Evolutionary conservation across 2,797 vertebrate species (phyloP).

Genomic region (Psittacula echo): DNA sequence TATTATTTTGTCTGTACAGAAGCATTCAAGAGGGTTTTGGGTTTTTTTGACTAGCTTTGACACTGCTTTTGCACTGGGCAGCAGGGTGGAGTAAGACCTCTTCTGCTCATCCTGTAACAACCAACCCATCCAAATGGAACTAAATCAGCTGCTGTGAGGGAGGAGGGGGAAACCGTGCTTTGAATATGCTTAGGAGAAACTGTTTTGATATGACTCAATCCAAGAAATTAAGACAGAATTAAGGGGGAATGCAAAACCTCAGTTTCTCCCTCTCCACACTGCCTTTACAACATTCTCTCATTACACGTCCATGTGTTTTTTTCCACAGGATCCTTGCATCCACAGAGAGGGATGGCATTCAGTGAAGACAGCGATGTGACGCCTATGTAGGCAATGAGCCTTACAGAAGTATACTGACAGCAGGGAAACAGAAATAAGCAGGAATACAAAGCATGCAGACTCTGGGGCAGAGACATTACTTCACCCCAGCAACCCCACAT

Average conservation of each 20-base stretch:
- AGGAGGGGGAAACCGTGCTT: neutral
- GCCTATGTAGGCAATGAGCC: neutral
- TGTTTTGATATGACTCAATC: neutral
- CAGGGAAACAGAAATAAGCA: neutral
- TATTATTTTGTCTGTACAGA: neutral
- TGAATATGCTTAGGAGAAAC: neutral
- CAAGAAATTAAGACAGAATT: neutral
- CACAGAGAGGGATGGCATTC: neutral
- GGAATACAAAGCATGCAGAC: neutral
- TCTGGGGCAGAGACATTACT: neutral
- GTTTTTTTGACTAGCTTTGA: neutral
- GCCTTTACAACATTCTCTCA: neutral
- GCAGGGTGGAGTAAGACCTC: neutral
- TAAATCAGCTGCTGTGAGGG: neutral
- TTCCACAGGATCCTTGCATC: neutral
- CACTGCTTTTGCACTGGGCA: neutral
- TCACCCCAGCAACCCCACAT: accelerated
- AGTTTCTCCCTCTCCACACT: neutral
- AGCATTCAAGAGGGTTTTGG: accelerated
- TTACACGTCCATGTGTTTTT: neutral
- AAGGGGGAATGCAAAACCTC: neutral
- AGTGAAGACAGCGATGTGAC: neutral
- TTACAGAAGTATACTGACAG: neutral
- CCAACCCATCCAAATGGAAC: neutral
- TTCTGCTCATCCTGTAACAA: neutral